phyloP scores from a whole-genome alignment of 2,113 vertebrate genomes.

The Leuciscus idus region DNA sequence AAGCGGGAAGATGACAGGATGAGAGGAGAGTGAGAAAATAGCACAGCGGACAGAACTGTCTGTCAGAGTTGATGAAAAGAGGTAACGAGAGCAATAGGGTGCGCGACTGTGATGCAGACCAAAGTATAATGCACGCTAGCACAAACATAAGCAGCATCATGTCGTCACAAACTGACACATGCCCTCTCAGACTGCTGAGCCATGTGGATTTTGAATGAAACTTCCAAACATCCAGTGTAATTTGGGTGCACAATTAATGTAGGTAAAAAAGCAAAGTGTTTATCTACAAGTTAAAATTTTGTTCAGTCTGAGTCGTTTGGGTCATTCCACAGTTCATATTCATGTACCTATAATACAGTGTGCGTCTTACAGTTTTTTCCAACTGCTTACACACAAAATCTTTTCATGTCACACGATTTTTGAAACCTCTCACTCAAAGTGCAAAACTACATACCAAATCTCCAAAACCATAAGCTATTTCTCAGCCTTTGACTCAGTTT shows the following conservation, averaged over 20 bases:
- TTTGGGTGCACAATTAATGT: neutral
- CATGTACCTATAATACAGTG: neutral
- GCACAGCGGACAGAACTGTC: constrained; percentile 49
- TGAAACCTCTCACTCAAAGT: no score
- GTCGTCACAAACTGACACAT: neutral
- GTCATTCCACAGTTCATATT: neutral
- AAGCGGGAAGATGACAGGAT: constrained; percentile 13
- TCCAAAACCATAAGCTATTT: no score
- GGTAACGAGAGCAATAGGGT: neutral
- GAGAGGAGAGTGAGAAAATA: constrained; percentile 50
- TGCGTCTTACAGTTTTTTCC: no score
- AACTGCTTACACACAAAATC: no score
- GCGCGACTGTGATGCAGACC: neutral
- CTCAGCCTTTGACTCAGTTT: no score
- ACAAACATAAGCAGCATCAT: constrained; percentile 11
- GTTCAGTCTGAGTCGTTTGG: neutral
- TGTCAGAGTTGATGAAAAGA: constrained; percentile 60
- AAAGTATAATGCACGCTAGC: constrained; percentile 5
- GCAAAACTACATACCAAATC: no score
- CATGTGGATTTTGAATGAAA: neutral
- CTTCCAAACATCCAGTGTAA: neutral
- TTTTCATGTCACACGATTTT: no score
- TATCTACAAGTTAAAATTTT: neutral
- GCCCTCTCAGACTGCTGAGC: neutral
- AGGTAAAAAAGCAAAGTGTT: neutral